A percentile compares a stretch with the other conserved stretches of the same genome.
These are phyloP conservation scores for Apocheima hispidaria DNA, from an alignment of 2,888 invertebrate genomes.

Conservation along the genomic window DNA sequence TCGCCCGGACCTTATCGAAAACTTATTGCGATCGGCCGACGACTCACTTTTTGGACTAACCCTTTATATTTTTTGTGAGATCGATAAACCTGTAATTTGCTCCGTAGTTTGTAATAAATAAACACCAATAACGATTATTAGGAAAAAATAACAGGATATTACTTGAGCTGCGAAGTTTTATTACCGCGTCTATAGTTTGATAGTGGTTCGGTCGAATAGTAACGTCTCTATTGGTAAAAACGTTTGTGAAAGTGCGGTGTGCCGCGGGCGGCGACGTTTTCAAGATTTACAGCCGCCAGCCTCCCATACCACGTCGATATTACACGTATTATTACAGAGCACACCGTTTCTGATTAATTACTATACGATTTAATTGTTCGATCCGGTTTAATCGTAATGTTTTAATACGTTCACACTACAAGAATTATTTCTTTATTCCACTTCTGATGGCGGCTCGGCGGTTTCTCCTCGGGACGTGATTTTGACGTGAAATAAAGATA, in stretches of 20 bases:
- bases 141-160: slow-evolving; percentile 85
- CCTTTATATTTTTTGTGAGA: slow-evolving; percentile 82
- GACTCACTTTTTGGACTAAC: slow-evolving; percentile 85
- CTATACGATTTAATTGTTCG: slow-evolving; percentile 74
- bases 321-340: slow-evolving; percentile 82
- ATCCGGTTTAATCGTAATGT: slow-evolving; percentile 70
- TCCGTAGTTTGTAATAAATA: slow-evolving; percentile 83
- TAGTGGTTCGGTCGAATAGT: slow-evolving; percentile 75
- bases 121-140: slow-evolving; percentile 86
- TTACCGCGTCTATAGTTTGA: slow-evolving; percentile 69
- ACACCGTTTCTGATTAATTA: slow-evolving; percentile 79
- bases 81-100: slow-evolving; percentile 85
- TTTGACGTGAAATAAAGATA: slow-evolving; percentile 75
- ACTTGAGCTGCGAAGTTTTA: slow-evolving; percentile 73
- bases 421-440: slow-evolving; percentile 75
- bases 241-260: slow-evolving; percentile 77
- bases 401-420: slow-evolving; percentile 72
- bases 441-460: slow-evolving; percentile 61
- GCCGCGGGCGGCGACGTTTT: slow-evolving; percentile 72
- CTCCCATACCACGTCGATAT: slow-evolving; percentile 72
- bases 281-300: slow-evolving; percentile 78
- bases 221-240: slow-evolving; percentile 83
- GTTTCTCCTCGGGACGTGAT: slow-evolving; percentile 66
- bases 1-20: slow-evolving; percentile 85
- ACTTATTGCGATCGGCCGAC: slow-evolving; percentile 85